These are phyloP conservation scores for Seira sanloemensis DNA, from an alignment of 2,888 invertebrate species.

Conservation along the genomic window DNA sequence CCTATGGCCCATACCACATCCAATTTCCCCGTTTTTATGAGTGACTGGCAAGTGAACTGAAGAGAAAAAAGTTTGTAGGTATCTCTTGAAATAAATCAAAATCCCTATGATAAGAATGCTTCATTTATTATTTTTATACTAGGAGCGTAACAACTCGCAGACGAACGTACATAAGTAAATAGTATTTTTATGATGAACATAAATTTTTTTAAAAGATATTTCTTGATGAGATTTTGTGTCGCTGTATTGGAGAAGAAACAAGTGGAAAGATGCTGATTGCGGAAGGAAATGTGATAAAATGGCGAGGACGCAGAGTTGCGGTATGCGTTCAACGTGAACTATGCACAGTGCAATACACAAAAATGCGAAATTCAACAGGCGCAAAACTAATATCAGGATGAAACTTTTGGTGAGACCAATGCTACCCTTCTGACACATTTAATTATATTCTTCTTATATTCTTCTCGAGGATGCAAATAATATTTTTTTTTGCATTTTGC, in stretches of 20 bases:
- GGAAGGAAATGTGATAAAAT: no score
- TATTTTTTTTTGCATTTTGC: no score
- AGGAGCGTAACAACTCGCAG: neutral
- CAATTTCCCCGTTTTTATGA: neutral
- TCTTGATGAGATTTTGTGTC: no score
- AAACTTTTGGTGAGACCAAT: no score
- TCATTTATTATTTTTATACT: conserved; percentile 37
- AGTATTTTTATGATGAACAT: neutral
- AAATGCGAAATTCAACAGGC: no score
- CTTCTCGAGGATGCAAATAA: no score
- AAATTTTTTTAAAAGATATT: neutral
- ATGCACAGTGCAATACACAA: no score
- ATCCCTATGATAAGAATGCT: conserved; percentile 45
- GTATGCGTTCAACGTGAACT: no score
- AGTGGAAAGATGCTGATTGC: neutral
- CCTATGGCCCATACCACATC: neutral
- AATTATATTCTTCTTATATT: no score
- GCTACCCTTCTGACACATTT: no score
- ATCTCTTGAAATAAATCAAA: conserved; percentile 38
- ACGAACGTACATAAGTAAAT: neutral
- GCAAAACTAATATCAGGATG: no score
- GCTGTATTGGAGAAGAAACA: neutral
- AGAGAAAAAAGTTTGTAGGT: neutral
- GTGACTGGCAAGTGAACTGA: neutral
- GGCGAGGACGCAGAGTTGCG: no score